Evolutionary conservation across 1,140 invertebrate species (phyloP), one percentile per base, ranked within the genome.

Genomic region (Drosophila willistoni): DNA sequence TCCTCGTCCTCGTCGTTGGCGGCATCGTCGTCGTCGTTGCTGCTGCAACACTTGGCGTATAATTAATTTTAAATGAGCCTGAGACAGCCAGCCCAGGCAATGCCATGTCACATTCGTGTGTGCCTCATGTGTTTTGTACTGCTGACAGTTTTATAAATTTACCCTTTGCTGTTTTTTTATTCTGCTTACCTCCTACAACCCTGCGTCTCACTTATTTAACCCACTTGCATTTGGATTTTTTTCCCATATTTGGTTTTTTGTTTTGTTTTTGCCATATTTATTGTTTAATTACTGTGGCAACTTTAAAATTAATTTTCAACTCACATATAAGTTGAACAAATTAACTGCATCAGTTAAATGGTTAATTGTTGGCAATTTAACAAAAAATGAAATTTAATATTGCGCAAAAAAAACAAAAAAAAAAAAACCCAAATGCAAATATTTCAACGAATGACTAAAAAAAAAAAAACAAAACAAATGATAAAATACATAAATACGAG

Each of bases 1-100:
- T 22, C 9, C 0, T n/a, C 29, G 56, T 41, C 44, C 68, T 14
- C 12, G 29, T 22, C 6, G 29, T 17, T 10, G n/a, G 7, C 34
- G 22, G 22, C 19, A 2, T 1, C 19, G 2, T 25, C 25, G 25
- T 5, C 25, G 25, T 25, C 25, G 29, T 10, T 57, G 55, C 29
- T 36, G 56, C 56, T 63, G 78, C 81, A 61, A 79, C 84, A 87
- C 79, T 82, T 56, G 83, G 67, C 79, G 82, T 86, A 86, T 86
- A 86, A 86, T 87, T 86, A 86, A 86, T 86, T 86, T 87, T 83
- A 86, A 86, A 86, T 86, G 72, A 64, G 67, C 68, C 62, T 81
- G 83, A 61, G 75, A 73, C 84, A 68, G 65, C 64, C 64, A 68
- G 55, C 51, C 51, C 33, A 59, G n/a, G 56, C 34, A 36, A 12